Conservation (phyloP, 2,888 invertebrate genomes). For the Brachyopa scutellaris region DNA sequence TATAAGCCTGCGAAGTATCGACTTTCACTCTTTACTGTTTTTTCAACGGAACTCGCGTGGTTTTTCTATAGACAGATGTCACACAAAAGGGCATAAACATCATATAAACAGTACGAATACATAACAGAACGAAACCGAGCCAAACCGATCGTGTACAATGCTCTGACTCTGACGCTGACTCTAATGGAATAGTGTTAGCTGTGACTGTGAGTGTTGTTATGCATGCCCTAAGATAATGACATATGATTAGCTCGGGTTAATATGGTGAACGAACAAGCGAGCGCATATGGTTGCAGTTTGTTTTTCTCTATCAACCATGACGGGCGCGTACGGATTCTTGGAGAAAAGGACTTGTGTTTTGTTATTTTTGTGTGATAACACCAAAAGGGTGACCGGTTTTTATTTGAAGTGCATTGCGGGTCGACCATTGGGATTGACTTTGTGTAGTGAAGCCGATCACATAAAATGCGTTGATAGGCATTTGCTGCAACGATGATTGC, state of each 20-base stretch:
- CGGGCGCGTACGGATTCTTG: slow-evolving; percentile 32
- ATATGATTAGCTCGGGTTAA: slow-evolving; percentile 32
- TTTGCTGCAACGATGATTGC: slow-evolving; percentile 34
- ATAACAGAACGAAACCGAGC: too few species aligned
- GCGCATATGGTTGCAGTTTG: slow-evolving; percentile 64
- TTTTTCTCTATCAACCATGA: slow-evolving; percentile 52
- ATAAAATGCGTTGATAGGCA: slow-evolving; percentile 45
- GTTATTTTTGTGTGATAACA: slow-evolving; percentile 51
- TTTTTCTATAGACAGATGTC: slow-evolving; percentile 52
- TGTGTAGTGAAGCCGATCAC: slow-evolving; percentile 29
- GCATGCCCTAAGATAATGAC: slow-evolving; percentile 48
- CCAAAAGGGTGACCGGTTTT: slow-evolving; percentile 40
- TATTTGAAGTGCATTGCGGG: slow-evolving; percentile 46
- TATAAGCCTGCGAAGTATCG: slow-evolving; percentile 35
- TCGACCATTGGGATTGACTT: neutral
- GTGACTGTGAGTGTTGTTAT: neutral
- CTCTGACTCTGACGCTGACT: too few species aligned
- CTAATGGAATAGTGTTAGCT: too few species aligned
- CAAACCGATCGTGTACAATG: slow-evolving; percentile 31
- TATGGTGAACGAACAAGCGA: neutral
- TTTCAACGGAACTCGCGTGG: slow-evolving; percentile 11
- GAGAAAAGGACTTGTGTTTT: slow-evolving; percentile 43
- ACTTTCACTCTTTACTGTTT: slow-evolving; percentile 56
- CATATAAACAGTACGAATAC: too few species aligned
- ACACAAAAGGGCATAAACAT: slow-evolving; percentile 57